Percentiles rank a stretch among this genome's conserved stretches.
These are phyloP conservation scores for Salvator merianae DNA, from an alignment of 2,113 vertebrate species.

Conservation along the genomic window DNA sequence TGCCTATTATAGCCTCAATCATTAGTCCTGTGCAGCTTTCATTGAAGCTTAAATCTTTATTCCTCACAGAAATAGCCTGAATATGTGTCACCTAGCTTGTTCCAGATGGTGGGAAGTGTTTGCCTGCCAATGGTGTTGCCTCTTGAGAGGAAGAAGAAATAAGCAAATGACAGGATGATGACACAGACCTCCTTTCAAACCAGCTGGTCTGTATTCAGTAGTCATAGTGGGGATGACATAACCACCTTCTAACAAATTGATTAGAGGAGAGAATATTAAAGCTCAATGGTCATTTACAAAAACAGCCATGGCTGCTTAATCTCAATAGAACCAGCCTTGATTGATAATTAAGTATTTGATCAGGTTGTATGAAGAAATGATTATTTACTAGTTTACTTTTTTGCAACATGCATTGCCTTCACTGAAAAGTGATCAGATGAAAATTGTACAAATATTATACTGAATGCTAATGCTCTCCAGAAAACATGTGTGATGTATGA, in stretches of 20 bases:
- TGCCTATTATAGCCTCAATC: neutral
- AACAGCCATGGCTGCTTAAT: conserved; percentile 72
- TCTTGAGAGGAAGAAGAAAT: conserved; percentile 79
- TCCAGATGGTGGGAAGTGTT: conserved; percentile 11
- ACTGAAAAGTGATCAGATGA: neutral
- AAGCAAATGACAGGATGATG: conserved; percentile 82
- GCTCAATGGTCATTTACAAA: conserved; percentile 80
- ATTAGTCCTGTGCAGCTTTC: neutral
- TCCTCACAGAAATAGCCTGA: conserved; percentile 2
- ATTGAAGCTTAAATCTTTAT: conserved; percentile 6
- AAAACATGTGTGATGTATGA: neutral
- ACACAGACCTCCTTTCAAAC: conserved; percentile 80
- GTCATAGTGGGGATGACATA: conserved; percentile 77
- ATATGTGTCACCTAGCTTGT: conserved; percentile 10
- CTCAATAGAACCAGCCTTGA: conserved; percentile 67
- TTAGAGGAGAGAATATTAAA: conserved; percentile 75
- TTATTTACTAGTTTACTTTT: conserved; percentile 80
- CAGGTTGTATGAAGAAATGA: conserved; percentile 74
- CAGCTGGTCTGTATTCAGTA: conserved; percentile 75
- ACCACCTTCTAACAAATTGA: conserved; percentile 78
- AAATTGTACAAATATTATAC: neutral
- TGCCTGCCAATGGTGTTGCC: conserved; percentile 73
- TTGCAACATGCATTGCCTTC: neutral
- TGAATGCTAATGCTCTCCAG: neutral
- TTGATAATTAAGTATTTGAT: conserved; percentile 75